Evolutionary conservation across 2,888 invertebrate genomes (phyloP).

Genomic region (Rhagonycha fulva): DNA sequence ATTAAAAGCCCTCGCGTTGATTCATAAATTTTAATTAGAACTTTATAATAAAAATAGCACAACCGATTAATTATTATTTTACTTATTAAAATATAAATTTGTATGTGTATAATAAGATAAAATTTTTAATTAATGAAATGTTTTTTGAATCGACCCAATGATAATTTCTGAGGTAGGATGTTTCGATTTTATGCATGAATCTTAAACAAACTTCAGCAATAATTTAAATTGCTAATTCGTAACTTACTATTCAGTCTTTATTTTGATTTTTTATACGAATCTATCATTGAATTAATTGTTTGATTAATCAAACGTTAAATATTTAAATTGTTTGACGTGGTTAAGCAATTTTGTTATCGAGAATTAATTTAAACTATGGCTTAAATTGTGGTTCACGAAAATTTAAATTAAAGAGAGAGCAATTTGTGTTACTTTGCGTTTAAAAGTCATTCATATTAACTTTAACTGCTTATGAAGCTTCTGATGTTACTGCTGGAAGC

Average conservation of each 20-base stretch:
- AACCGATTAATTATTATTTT: not conserved
- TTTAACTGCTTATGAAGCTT: conserved; percentile 2
- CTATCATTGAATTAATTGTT: not conserved
- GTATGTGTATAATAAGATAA: not conserved
- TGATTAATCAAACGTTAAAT: not conserved
- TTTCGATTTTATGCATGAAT: not conserved
- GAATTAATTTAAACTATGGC: not conserved
- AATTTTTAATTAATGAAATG: not conserved
- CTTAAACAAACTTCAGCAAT: not conserved
- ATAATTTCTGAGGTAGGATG: not conserved
- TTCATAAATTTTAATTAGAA: not conserved
- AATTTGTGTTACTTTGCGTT: not conserved
- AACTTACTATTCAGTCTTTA: not conserved
- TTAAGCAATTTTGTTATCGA: not conserved
- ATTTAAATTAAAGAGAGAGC: not conserved
- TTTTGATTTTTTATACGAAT: not conserved
- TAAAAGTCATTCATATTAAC: conserved; percentile 3
- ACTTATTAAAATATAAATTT: not conserved
- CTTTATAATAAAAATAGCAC: not conserved
- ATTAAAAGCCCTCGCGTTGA: not conserved
- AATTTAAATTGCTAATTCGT: not conserved
- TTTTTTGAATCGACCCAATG: not conserved
- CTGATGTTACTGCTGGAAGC: not conserved
- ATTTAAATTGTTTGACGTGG: not conserved
- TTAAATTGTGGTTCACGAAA: not conserved